Evolutionary conservation across 2,797 vertebrate genomes (phyloP), one percentile per base, ranked within the genome.

Genomic region (Menidia menidia): DNA sequence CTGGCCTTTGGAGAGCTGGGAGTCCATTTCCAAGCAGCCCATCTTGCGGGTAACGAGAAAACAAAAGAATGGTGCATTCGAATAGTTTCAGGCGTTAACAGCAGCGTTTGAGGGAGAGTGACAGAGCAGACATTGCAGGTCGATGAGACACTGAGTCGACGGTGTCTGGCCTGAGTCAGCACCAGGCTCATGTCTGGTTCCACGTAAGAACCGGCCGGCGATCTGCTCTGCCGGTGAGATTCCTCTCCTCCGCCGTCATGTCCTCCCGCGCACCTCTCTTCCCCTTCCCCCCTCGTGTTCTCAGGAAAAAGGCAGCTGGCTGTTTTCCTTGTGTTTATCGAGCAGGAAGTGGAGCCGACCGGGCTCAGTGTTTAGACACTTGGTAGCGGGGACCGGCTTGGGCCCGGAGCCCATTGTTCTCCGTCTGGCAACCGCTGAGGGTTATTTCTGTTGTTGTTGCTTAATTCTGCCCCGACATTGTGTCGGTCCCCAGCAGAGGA

Each of bases 391-490:
- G 86, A 82, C 84, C 85, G 60, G 84, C 83, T 83, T 69, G 86
- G 89, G 87, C 89, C 90, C 73, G 16, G 51, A 76, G 83, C 88
- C 92, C 89, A 95, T 95, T 95, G 94, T 95, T 94, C 94, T 95
- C 90, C 92, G 91, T 94, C 91, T 92, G 94, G 90, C 93, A 92
- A 90, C 91, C 79, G 75, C 86, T 79, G 81, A 86, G 84, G 85
- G 89, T 93, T 95, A 93, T 95, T 94, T 94, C 92, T 94, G 94
- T 94, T 94, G 91, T 92, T 88, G 91, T 93, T 94, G 91, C 90
- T 92, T 94, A 94, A 95, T 94, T 94, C 88, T 89, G 91, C 91
- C 91, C 91, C 84, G 86, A 93, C 92, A 93, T 92, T 94, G 93
- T 94, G 93, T 93, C 86, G 79, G 83, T 88, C 87, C 85, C 81